phyloP scores from a whole-genome alignment of 1,140 invertebrate species.

The Musca domestica region DNA sequence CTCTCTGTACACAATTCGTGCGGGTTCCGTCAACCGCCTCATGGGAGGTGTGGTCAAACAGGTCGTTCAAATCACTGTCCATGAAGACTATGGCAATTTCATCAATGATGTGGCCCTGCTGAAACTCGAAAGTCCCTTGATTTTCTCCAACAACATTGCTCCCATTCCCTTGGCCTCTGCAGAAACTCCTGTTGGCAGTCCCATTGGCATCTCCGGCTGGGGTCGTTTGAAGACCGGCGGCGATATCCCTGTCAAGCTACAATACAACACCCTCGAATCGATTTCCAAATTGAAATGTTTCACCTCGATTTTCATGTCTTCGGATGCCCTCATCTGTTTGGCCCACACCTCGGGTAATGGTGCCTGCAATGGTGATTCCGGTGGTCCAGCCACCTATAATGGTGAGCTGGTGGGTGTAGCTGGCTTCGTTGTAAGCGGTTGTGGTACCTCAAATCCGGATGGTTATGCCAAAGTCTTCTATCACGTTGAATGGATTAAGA shows the following conservation, averaged over 20 bases:
- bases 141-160: slow-evolving; percentile 45
- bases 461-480: slow-evolving; percentile 58
- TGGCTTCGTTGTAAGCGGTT: slow-evolving; percentile 37
- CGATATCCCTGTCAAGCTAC: slow-evolving; percentile 35
- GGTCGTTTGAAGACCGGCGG: slow-evolving; percentile 47
- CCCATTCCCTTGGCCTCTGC: slow-evolving; percentile 38
- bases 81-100: slow-evolving; percentile 47
- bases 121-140: slow-evolving; percentile 43
- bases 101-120: slow-evolving; percentile 58
- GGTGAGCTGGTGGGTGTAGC: slow-evolving; percentile 42
- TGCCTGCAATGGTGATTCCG: slow-evolving; percentile 45
- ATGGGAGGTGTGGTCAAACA: slow-evolving; percentile 33
- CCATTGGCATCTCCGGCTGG: slow-evolving; percentile 56
- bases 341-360: slow-evolving; percentile 36
- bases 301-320: slow-evolving; percentile 19
- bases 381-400: slow-evolving; percentile 43
- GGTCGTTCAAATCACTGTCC: slow-evolving; percentile 39
- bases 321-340: slow-evolving; percentile 34
- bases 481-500: slow-evolving; percentile 54
- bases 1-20: slow-evolving; percentile 29
- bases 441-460: slow-evolving; percentile 54
- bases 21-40: slow-evolving; percentile 37
- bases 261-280: slow-evolving; percentile 39
- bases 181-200: slow-evolving; percentile 35
- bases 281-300: slow-evolving; percentile 30